A percentile compares a stretch with the other conserved stretches of the same genome.
Conservation (phyloP, 2,888 invertebrate species). For the Drosophila pseudotakahashii region DNA sequence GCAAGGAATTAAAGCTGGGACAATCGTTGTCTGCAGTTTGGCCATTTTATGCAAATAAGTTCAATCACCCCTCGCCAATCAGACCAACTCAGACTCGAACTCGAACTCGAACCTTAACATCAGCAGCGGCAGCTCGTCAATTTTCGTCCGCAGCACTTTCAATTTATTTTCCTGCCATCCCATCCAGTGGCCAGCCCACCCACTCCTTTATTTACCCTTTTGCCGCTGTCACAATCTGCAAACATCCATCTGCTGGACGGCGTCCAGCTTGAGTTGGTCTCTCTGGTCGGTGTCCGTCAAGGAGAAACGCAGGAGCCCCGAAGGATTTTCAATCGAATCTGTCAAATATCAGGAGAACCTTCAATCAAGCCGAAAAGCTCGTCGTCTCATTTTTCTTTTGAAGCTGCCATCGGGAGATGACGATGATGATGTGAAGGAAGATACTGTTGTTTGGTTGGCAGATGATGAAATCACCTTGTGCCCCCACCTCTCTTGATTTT, state of each 20-base stretch:
- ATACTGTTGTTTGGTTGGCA: conserved; percentile 43
- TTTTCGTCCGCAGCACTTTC: conserved; percentile 71
- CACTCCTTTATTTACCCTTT: conserved; percentile 71
- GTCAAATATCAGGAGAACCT: conserved; percentile 81
- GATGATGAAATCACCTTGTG: conserved; percentile 66
- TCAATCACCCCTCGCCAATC: conserved; percentile 68
- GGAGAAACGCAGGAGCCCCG: conserved; percentile 51
- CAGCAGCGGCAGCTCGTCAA: conserved; percentile 64
- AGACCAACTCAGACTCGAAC: conserved; percentile 57
- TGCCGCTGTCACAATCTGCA: conserved; percentile 75
- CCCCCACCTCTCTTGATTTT: conserved; percentile 19
- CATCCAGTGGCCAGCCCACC: conserved; percentile 6
- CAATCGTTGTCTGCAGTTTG: conserved; percentile 41
- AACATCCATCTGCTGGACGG: conserved; percentile 65
- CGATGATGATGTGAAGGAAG: conserved; percentile 26
- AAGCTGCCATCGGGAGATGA: conserved; percentile 31
- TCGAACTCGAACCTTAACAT: conserved; percentile 15
- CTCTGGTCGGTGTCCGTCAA: conserved; percentile 67
- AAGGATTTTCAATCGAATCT: conserved; percentile 83
- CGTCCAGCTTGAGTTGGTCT: conserved; percentile 55
- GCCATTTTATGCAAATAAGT: conserved; percentile 76
- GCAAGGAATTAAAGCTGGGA: conserved; percentile 62
- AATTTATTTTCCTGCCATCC: conserved; percentile 65
- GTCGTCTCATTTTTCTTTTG: conserved; percentile 70
- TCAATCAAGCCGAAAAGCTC: conserved; percentile 79